Base-by-base conservation (phyloP, 2,113 vertebrate species). In the Onychostoma macrolepis region DNA sequence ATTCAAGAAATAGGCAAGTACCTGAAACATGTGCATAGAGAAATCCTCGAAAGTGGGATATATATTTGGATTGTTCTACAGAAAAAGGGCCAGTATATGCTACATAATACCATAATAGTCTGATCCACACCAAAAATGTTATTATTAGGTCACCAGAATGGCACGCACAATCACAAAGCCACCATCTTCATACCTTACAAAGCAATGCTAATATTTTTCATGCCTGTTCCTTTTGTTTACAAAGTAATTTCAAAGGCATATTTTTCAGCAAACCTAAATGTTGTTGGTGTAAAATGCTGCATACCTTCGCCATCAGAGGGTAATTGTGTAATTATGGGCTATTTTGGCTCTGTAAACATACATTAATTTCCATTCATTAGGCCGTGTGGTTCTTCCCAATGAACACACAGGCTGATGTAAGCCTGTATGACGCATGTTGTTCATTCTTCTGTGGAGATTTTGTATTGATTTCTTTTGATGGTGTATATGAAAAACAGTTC, bases 331-430 rank as follows among this genome's bases (percentile, higher is more conserved):
- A 95, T 95, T 95, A 95, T 92, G 91, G 91, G 92, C 89, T 92
- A 94, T 95, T 95, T 94, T 94, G 91, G 93, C 92, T 92, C 91
- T 89, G 67, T 92, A 93, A 76, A 93, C 91, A 93, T 93, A 92
- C 94, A 94, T 94, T 92, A 72, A 95, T 95, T 95, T 94, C 93
- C 93, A 95, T 95, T 95, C 93, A 94, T 95, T 93, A 95, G 79
- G 85, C 90, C 90, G 90, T 93, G 91, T 92, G 93, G 94, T 94
- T 94, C 91, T 92, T 93, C 90, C 92, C 92, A 94, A 93, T 92
- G 94, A 94, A 92, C 87, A 87, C 58, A 88, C 76, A 84, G 87
- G 87, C 89, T 93, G 93, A 95, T 93, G 92, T 93, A 92, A 94
- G 93, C 93, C 88, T 93, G 90, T 88, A 92, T 94, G 92, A 95